Base-by-base conservation (phyloP, 2,888 invertebrate genomes). In the Acleris emargana region DNA sequence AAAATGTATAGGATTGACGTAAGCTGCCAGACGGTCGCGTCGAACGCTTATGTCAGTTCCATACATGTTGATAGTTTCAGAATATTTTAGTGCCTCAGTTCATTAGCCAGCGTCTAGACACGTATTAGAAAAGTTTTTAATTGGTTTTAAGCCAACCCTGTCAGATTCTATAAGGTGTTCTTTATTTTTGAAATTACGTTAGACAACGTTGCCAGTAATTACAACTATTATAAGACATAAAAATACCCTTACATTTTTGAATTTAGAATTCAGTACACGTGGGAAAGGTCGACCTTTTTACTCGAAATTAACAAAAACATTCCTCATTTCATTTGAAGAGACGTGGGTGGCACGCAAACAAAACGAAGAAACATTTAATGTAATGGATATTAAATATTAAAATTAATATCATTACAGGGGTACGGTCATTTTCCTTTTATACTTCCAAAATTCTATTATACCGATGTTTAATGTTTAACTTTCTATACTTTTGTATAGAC, bases 381-480 rank as follows among this genome's bases (percentile, higher is more conserved):
- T 61, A 57, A 61, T 61, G 51, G 57, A 61, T 52, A 61, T 61
- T 66, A 66, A 57, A 66, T 61, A 66, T 66, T 66, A 60, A 66
- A 66, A 66, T 66, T 66, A 61, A 66, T 66, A 66, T 60, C 51
- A 61, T 61, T 60, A 51, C 43, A n/a, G 13, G 47, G 43, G 32
- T 9, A 9, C 32, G 32, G 17, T 52, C 45, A 45, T 60, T 25
- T 42, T 20, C 20, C 43, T 43, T 55, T 53, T 49, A 13, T 25
- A 9, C n/a, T 18, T 16, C 17, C 13, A 20, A 20, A 25, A 25
- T 32, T 32, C 32, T 11, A 32, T 11, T 38, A 38, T 38, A 13
- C 38, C 38, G 13, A 38, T 38, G 38, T 38, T 38, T 38, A 13
- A 9, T 38, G 1, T 13, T 38, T 38, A 38, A 38, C 13, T 13